Conservation (phyloP, 2,797 vertebrate genomes). For the Tapera naevia region DNA sequence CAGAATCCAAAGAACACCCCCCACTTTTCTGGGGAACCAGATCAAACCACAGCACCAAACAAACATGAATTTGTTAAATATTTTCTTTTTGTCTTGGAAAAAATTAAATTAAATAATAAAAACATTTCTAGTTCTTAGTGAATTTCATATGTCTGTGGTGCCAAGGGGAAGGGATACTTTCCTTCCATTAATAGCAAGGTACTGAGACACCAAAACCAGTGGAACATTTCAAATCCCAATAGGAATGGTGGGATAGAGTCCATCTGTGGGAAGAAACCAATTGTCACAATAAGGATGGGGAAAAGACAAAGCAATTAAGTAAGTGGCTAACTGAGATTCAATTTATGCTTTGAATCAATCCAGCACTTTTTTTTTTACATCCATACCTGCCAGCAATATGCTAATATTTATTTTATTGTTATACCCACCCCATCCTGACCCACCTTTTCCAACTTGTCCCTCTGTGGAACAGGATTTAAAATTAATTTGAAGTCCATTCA, state of each 20-base stretch:
- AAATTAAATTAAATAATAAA: background rate
- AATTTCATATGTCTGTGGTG: background rate
- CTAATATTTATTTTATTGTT: background rate
- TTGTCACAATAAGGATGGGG: background rate
- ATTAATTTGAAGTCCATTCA: background rate
- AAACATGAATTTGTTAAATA: constrained; percentile 6
- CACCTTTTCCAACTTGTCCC: background rate
- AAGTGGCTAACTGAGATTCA: background rate
- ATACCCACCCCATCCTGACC: background rate
- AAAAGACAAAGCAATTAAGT: background rate
- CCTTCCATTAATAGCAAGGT: constrained; percentile 26
- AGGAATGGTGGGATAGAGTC: background rate
- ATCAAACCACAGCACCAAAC: constrained; percentile 47
- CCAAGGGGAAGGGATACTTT: constrained; percentile 5
- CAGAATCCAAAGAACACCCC: constrained; percentile 27
- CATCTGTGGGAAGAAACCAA: background rate
- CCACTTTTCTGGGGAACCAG: constrained; percentile 10
- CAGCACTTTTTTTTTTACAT: background rate
- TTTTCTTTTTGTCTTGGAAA: constrained; percentile 41
- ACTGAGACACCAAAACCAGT: background rate
- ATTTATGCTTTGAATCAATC: background rate
- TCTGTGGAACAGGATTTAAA: background rate
- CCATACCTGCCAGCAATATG: background rate
- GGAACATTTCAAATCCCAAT: background rate
- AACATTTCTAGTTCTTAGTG: background rate